A percentile compares a stretch with the other conserved stretches of the same genome.
Evolutionary conservation across 37 sponge, comb jelly and placozoan genomes (phyloP).

Genomic region (Agelas oroides): DNA sequence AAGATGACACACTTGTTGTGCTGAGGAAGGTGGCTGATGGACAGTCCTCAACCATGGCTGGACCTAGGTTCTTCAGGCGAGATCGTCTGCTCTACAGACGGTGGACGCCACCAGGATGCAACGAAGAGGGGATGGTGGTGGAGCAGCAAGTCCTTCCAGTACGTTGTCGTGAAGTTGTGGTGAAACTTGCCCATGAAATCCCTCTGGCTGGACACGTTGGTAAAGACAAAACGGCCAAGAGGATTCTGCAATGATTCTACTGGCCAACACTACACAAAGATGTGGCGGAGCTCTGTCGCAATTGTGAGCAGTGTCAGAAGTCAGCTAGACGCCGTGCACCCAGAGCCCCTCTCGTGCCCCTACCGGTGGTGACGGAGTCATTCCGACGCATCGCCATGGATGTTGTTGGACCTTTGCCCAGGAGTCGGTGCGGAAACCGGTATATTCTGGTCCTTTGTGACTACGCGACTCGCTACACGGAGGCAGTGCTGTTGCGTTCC

Average conservation of each 20-base stretch:
- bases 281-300: conserved; percentile 34
- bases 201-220: conserved; percentile 68
- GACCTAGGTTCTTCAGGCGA: conserved; percentile 17
- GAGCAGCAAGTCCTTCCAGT: conserved; percentile 58
- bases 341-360: conserved; percentile 29
- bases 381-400: conserved; percentile 65
- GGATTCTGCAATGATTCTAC: conserved; percentile 49
- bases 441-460: conserved; percentile 54
- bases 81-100: conserved; percentile 37
- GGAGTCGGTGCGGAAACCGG: conserved; percentile 29
- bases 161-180: conserved; percentile 9
- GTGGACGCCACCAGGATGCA: neutral
- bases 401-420: conserved; percentile 59
- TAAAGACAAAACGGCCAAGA: conserved; percentile 39
- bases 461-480: conserved; percentile 62
- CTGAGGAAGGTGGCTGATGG: neutral
- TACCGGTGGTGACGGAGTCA: conserved; percentile 45
- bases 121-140: neutral
- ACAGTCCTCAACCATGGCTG: neutral
- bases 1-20: conserved; percentile 33
- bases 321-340: neutral
- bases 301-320: conserved; percentile 41
- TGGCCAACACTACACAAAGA: conserved; percentile 59
- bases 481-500: conserved; percentile 43
- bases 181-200: conserved; percentile 25